A percentile compares a stretch with the other conserved stretches of the same genome.
Evolutionary conservation across 2,113 vertebrate genomes (phyloP).

Genomic region (Ctenodactylus gundi): DNA sequence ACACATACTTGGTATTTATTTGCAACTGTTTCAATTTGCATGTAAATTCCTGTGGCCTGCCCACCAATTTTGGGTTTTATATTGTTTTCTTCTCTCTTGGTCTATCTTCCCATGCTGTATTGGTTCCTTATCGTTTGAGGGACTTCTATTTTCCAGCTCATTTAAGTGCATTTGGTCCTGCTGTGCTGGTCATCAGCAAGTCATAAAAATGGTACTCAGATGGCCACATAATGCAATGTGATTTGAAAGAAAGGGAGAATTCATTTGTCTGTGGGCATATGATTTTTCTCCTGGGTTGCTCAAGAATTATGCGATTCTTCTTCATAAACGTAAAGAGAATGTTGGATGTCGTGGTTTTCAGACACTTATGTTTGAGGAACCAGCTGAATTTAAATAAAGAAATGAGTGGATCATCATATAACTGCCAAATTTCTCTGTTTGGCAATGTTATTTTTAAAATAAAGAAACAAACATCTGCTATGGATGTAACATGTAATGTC

Average conservation of each 20-base stretch:
- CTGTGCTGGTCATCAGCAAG: constrained; percentile 71
- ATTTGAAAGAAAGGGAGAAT: constrained; percentile 60
- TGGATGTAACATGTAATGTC: not conserved
- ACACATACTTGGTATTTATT: not conserved
- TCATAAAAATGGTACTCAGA: constrained; percentile 47
- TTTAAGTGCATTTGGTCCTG: constrained; percentile 67
- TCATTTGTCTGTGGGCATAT: not conserved
- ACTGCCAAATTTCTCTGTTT: not conserved
- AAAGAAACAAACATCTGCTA: not conserved
- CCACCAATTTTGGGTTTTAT: constrained; percentile 31
- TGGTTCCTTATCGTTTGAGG: constrained; percentile 59
- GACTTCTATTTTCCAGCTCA: constrained; percentile 74
- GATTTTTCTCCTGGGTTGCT: constrained; percentile 53
- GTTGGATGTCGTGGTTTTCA: not conserved
- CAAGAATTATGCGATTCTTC: not conserved
- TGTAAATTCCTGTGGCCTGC: constrained; percentile 40
- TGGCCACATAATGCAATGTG: constrained; percentile 46
- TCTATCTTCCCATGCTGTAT: constrained; percentile 52
- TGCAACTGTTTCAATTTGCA: constrained; percentile 21
- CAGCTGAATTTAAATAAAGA: not conserved
- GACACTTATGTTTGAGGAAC: not conserved
- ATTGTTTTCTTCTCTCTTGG: constrained; percentile 47
- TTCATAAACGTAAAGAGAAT: constrained; percentile 9
- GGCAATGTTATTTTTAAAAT: constrained; percentile 23
- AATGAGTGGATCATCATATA: not conserved